Percentiles rank a stretch among this genome's conserved stretches.
Conservation (phyloP, 2,113 vertebrate genomes). For the Hippolais icterina region DNA sequence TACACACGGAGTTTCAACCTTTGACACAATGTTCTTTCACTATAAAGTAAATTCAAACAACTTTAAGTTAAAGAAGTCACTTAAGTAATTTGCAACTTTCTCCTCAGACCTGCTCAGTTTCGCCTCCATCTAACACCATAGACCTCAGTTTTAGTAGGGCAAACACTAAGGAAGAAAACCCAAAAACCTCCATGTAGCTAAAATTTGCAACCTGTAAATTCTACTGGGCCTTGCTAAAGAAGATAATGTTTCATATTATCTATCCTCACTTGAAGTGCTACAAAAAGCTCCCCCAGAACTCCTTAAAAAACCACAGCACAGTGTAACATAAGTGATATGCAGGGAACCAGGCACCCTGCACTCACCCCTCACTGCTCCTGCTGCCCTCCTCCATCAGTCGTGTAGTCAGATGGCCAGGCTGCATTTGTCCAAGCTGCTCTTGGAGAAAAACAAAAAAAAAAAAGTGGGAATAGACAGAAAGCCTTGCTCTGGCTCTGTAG, state of each 20-base stretch:
- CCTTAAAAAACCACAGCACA: background rate
- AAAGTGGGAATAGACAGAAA: background rate
- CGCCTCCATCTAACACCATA: accelerated
- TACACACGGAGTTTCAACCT: accelerated
- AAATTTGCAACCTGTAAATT: background rate
- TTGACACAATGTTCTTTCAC: background rate
- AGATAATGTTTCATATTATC: accelerated
- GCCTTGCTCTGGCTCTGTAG: background rate
- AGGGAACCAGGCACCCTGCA: accelerated
- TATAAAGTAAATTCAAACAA: background rate
- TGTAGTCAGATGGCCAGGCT: accelerated
- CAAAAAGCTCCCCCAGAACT: background rate
- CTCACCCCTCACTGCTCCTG: accelerated
- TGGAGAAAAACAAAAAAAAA: background rate
- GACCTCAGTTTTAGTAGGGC: background rate
- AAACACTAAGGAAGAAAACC: background rate
- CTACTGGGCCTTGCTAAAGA: accelerated
- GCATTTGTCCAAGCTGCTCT: background rate
- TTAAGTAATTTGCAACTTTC: background rate
- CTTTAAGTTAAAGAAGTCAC: background rate
- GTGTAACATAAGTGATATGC: accelerated
- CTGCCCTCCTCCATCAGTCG: background rate
- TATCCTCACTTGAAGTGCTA: background rate
- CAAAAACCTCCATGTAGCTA: accelerated
- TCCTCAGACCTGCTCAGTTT: background rate